Conservation (phyloP, 2,113 vertebrate species). For the Bothrops jararaca region DNA sequence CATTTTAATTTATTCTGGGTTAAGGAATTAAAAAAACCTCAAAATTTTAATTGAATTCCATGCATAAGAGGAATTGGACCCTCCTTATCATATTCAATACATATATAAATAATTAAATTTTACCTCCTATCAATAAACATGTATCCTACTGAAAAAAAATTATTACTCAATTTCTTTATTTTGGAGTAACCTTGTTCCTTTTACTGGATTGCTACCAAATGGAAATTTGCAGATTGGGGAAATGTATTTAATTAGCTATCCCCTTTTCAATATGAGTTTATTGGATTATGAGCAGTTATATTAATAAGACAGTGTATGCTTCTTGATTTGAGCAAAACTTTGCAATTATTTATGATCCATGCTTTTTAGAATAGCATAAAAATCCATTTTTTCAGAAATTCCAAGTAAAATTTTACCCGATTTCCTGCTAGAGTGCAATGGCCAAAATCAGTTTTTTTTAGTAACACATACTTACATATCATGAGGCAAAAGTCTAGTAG, state of each 20-base stretch:
- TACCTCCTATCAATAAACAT: background rate
- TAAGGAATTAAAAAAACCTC: background rate
- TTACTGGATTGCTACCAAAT: background rate
- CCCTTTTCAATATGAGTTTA: background rate
- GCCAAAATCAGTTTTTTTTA: background rate
- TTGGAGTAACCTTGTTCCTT: background rate
- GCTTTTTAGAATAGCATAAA: constrained; percentile 15
- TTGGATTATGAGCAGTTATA: constrained; percentile 39
- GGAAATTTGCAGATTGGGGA: background rate
- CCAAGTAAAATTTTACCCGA: constrained; percentile 53
- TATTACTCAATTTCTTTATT: background rate
- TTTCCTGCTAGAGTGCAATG: constrained; percentile 47
- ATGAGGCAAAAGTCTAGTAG: background rate
- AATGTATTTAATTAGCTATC: background rate
- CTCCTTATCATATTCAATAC: background rate
- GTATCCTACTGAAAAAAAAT: background rate
- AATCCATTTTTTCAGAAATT: constrained; percentile 56
- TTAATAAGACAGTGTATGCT: constrained; percentile 38
- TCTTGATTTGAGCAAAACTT: constrained; percentile 33
- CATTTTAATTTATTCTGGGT: background rate
- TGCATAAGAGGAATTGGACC: background rate
- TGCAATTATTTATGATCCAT: constrained; percentile 57
- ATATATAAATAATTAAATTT: background rate
- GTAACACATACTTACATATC: background rate
- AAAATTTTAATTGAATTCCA: background rate